These are phyloP conservation scores for Lasius platythorax DNA, from an alignment of 2,888 invertebrate species.

Conservation along the genomic window DNA sequence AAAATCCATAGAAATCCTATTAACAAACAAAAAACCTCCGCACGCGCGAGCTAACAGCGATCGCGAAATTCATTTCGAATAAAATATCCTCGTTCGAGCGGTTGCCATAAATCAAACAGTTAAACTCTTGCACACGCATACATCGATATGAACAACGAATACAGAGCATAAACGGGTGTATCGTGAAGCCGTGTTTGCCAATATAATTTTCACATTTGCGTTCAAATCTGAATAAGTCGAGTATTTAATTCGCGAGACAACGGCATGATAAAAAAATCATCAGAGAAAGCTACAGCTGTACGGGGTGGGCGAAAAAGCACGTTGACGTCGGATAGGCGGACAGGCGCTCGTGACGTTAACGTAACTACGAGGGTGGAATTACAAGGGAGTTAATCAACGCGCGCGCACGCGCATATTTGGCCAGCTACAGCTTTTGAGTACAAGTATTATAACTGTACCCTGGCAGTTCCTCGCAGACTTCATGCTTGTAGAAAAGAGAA, in stretches of 20 bases:
- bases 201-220: slow-evolving; percentile 21
- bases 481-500: slow-evolving; percentile 65
- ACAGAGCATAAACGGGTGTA: background rate
- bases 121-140: background rate
- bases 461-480: slow-evolving; percentile 61
- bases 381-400: slow-evolving; percentile 79
- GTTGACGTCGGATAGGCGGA: slow-evolving; percentile 10
- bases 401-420: slow-evolving; percentile 50
- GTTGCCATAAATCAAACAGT: background rate
- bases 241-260: slow-evolving; percentile 57
- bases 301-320: background rate
- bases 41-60: slow-evolving; percentile 2
- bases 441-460: slow-evolving; percentile 65
- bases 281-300: slow-evolving; percentile 7
- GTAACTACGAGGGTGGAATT: slow-evolving; percentile 79
- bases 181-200: slow-evolving; percentile 13
- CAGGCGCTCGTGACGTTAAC: slow-evolving; percentile 70
- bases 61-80: background rate
- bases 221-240: slow-evolving; percentile 41
- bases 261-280: slow-evolving; percentile 44
- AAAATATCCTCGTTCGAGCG: slow-evolving; percentile 10
- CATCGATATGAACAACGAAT: slow-evolving; percentile 1
- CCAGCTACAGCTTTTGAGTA: slow-evolving; percentile 65
- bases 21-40: background rate
- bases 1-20: slow-evolving; percentile 5